phyloP scores from a whole-genome alignment of 2,888 invertebrate genomes.

The Spilosoma lubricipeda region DNA sequence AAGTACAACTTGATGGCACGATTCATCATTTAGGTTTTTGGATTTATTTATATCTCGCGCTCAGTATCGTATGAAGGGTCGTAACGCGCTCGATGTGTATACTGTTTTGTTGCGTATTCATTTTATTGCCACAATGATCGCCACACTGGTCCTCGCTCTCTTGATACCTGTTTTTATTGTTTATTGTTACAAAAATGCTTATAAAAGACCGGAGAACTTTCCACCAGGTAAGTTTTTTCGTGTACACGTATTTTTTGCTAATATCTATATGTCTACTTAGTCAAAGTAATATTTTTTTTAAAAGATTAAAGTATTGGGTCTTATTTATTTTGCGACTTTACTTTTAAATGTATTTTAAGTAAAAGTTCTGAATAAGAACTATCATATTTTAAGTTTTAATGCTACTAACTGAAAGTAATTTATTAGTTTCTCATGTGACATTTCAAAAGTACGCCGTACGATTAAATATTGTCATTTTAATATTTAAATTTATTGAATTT shows the following conservation, averaged over 20 bases:
- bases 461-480: too few relatives aligned
- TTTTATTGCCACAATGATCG: conserved; percentile 57
- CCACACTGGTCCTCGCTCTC: conserved; percentile 62
- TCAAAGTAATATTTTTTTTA: too few relatives aligned
- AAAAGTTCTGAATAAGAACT: not conserved
- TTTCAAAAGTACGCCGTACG: too few relatives aligned
- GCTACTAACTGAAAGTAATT: not conserved
- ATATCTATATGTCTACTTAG: too few relatives aligned
- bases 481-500: too few relatives aligned
- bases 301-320: not conserved
- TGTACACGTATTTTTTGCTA: too few relatives aligned
- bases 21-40: not conserved
- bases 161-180: conserved; percentile 64
- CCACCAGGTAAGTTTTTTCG: conserved; percentile 87
- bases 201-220: conserved; percentile 79
- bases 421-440: not conserved
- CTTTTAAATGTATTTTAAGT: not conserved
- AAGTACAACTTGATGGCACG: not conserved
- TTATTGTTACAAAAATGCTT: conserved; percentile 72
- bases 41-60: not conserved
- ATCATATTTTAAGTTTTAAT: not conserved
- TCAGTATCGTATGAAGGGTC: not conserved
- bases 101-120: not conserved
- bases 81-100: not conserved
- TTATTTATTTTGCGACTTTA: not conserved